Base-by-base conservation (phyloP, 2,797 vertebrate genomes). In the Prunella strophiata region DNA sequence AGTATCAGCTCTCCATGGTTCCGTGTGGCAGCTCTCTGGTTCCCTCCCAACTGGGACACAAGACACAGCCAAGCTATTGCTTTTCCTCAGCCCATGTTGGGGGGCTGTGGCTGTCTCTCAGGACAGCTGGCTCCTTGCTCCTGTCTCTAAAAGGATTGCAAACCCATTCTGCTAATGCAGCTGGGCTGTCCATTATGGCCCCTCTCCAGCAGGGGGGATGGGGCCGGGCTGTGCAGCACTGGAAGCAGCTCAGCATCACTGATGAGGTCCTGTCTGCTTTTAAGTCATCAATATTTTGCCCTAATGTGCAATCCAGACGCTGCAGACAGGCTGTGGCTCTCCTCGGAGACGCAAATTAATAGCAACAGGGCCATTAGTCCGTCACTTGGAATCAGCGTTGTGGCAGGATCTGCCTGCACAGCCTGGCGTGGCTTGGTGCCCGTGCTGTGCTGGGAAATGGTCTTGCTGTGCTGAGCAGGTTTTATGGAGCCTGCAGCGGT, bases 281-380 rank as follows among this genome's bases (percentile, higher is more conserved):
- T 93, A 95, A 95, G 91, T 86, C 89, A 96, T 97, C 96, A 86
- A 94, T 96, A 96, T 96, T 94, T 96, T 92, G 93, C 94, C 3
- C 3, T 97, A 97, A 95, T 96, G 91, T 95, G 93, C 95, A 91
- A 94, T 96, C 96, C 96, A 97, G 96, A 95, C 52, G 7, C 94
- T 94, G 83, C 83, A 96, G 96, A 94, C 94, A 90, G 95, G 91
- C 91, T 95, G 94, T 43, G 93, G 85, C 93, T 95, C 91, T 96
- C 93, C 90, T 96, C 47, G 0, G 96, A 97, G 96, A 96, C 54
- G 3, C 87, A 97, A 94, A 96, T 97, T 96, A 96, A 97, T 96
- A 97, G 96, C 95, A 96, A 94, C 92, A 95, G 96, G 95, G 90
- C 97, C 96, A 96, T 97, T 97, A 97, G 95, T 85, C 96, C 42